phyloP scores from a whole-genome alignment of 53 echinoderm and acorn worm species.

The Hippasteria phrygiana region DNA sequence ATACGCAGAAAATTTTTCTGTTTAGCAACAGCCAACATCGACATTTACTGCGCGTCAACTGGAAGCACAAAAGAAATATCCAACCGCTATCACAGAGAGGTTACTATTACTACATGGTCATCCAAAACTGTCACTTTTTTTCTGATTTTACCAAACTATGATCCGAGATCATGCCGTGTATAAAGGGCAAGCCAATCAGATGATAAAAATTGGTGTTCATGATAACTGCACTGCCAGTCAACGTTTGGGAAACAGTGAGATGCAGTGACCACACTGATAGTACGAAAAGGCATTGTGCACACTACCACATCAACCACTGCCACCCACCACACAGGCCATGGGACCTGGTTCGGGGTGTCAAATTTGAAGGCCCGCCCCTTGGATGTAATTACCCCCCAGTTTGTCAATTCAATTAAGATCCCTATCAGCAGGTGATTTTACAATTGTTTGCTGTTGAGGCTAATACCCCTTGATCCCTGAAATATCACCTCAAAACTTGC shows the following conservation, averaged over 20 bases:
- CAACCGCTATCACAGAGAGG: background rate
- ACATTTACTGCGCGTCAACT: no score
- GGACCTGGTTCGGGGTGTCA: background rate
- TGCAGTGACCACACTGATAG: background rate
- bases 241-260: background rate
- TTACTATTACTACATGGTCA: no score
- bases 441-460: conserved; percentile 15
- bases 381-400: conserved; percentile 32
- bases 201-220: conserved; percentile 2
- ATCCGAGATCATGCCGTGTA: background rate
- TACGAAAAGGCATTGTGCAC: background rate
- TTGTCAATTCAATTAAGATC: conserved; percentile 62
- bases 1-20: no score
- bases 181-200: conserved; percentile 9
- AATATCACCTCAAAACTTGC: conserved; percentile 11
- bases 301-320: background rate
- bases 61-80: no score
- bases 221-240: conserved; percentile 11
- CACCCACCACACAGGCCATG: background rate
- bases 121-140: background rate
- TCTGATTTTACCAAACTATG: background rate
- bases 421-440: conserved; percentile 22
- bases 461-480: background rate
- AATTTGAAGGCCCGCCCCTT: conserved; percentile 21
- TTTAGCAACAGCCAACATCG: no score